Evolutionary conservation across 2,797 vertebrate species (phyloP).

Genomic region (Epinephelus malabaricus): DNA sequence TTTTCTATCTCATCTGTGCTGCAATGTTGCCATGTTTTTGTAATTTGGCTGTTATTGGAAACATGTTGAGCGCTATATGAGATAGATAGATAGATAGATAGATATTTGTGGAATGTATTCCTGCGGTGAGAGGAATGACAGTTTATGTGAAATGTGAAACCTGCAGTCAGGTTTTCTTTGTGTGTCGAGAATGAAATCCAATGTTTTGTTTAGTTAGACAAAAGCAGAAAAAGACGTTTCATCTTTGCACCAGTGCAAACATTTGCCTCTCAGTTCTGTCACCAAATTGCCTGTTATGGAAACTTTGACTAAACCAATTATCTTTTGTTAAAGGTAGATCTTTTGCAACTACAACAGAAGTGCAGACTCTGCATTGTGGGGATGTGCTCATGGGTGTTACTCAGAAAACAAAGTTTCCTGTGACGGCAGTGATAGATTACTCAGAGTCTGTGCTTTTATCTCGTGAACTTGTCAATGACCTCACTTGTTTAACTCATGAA

Average conservation of each 20-base stretch:
- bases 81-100: not conserved
- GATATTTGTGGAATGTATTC: slow-evolving; percentile 24
- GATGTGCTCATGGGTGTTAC: slow-evolving; percentile 24
- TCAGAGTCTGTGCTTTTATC: slow-evolving; percentile 5
- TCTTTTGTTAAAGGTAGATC: slow-evolving; percentile 20
- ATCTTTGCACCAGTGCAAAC: not conserved
- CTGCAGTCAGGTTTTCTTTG: slow-evolving; percentile 3
- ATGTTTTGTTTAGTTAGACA: not conserved
- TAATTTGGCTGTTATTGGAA: slow-evolving; percentile 5
- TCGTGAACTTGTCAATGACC: not conserved
- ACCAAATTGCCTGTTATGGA: slow-evolving; percentile 21
- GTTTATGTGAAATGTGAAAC: slow-evolving; percentile 5
- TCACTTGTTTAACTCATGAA: not conserved
- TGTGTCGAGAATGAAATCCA: not conserved
- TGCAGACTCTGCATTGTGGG: slow-evolving; percentile 37
- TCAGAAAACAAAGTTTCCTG: slow-evolving; percentile 24
- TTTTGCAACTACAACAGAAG: slow-evolving; percentile 42
- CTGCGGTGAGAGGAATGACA: not conserved
- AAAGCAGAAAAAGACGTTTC: not conserved
- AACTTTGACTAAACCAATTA: slow-evolving; percentile 22
- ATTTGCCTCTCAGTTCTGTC: not conserved
- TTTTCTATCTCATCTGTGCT: not conserved
- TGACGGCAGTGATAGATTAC: slow-evolving; percentile 31
- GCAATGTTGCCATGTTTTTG: slow-evolving; percentile 1
- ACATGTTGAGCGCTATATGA: not conserved